Evolutionary conservation across 2,113 vertebrate genomes (phyloP).

Genomic region (Pelecanus crispus): DNA sequence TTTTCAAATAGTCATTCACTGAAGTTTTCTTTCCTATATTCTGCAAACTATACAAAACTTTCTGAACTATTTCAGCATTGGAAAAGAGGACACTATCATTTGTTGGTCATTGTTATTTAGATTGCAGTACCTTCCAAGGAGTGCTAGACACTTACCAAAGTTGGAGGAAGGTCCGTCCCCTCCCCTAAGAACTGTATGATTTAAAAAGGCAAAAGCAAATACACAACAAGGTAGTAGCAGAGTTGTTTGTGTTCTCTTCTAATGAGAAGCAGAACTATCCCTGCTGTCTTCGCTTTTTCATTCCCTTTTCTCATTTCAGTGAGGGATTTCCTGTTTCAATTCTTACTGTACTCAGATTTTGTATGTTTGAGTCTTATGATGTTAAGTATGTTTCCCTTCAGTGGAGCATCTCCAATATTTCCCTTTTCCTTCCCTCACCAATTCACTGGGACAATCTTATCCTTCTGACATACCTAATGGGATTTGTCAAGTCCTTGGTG

Average conservation of each 20-base stretch:
- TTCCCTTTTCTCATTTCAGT: neutral
- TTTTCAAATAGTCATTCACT: neutral
- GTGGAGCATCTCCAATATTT: neutral
- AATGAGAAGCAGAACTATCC: neutral
- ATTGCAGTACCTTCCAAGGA: neutral
- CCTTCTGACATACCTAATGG: neutral
- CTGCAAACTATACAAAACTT: neutral
- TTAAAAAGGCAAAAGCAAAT: neutral
- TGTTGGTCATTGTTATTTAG: neutral
- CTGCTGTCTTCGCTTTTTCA: neutral
- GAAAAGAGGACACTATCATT: neutral
- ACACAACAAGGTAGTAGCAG: neutral
- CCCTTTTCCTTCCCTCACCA: neutral
- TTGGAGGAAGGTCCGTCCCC: neutral
- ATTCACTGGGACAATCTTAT: neutral
- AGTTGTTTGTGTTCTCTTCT: neutral
- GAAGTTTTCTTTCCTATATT: neutral
- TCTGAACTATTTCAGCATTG: neutral
- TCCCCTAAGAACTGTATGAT: neutral
- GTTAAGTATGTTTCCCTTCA: neutral
- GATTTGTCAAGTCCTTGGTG: constrained; percentile 32
- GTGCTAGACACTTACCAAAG: neutral
- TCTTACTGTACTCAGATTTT: neutral
- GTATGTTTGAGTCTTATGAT: neutral
- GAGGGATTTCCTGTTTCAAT: neutral